These are phyloP conservation scores for Agonum fuliginosum DNA, from an alignment of 2,888 invertebrate species.

Conservation along the genomic window DNA sequence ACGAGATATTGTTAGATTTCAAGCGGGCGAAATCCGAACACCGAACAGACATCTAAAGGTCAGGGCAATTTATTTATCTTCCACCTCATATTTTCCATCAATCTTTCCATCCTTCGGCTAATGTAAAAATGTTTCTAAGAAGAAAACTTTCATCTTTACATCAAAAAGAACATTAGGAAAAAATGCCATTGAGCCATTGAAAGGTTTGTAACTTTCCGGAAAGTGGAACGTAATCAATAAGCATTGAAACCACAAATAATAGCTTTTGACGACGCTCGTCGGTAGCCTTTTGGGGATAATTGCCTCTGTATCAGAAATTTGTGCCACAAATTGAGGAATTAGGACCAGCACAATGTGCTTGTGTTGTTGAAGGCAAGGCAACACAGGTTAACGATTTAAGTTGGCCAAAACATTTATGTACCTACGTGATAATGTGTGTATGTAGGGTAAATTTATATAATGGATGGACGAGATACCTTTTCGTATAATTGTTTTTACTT, in stretches of 20 bases:
- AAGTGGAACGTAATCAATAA: not conserved
- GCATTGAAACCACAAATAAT: not conserved
- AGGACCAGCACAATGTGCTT: conserved; percentile 1
- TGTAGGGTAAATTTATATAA: no score
- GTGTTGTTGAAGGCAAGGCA: conserved; percentile 8
- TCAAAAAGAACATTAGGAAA: not conserved
- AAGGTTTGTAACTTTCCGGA: not conserved
- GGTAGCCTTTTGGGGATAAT: not conserved
- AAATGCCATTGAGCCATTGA: not conserved
- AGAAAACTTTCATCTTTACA: not conserved
- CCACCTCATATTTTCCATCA: conserved; percentile 7
- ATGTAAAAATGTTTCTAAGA: not conserved
- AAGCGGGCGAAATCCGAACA: no score
- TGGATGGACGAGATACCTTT: no score
- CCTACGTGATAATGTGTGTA: no score
- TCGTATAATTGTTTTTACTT: no score
- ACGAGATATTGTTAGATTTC: not conserved
- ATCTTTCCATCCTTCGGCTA: not conserved
- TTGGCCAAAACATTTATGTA: not conserved
- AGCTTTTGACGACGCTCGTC: no score
- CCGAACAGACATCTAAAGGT: not conserved
- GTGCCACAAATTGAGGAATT: not conserved
- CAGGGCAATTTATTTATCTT: conserved; percentile 11
- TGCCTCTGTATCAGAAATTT: not conserved
- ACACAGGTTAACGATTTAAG: not conserved